Evolutionary conservation across 2,113 vertebrate genomes (phyloP).

Genomic region (Atherinomorus stipes): DNA sequence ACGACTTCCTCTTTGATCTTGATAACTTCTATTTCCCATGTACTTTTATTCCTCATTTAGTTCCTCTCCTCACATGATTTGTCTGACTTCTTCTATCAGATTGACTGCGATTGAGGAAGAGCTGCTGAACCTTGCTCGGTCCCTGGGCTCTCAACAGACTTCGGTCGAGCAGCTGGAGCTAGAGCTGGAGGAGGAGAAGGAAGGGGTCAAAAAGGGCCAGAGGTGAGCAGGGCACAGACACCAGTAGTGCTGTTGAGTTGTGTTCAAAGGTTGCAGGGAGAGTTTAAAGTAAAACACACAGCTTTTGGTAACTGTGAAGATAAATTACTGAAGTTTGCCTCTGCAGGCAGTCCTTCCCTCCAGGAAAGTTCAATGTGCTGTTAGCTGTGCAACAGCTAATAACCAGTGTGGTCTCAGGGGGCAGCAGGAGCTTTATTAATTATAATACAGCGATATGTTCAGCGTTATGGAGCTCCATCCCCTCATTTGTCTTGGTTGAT

Average conservation of each 20-base stretch:
- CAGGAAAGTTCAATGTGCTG: constrained; percentile 17
- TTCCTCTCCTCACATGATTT: background rate
- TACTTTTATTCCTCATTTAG: constrained; percentile 1
- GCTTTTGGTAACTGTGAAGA: background rate
- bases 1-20: constrained; percentile 9
- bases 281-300: constrained; percentile 3
- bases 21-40: background rate
- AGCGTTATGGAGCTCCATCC: constrained; percentile 41
- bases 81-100: constrained; percentile 52
- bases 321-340: constrained; percentile 27
- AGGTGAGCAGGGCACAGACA: constrained; percentile 69
- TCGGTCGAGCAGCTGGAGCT: constrained; percentile 83
- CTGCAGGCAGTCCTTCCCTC: constrained; percentile 10
- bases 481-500: constrained; percentile 70
- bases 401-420: constrained; percentile 43
- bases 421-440: constrained; percentile 47
- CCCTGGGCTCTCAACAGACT: constrained; percentile 81
- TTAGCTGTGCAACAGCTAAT: constrained; percentile 40
- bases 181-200: constrained; percentile 82
- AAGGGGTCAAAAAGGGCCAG: constrained; percentile 73
- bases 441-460: constrained; percentile 45
- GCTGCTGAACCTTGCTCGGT: constrained; percentile 75
- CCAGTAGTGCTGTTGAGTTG: constrained; percentile 9
- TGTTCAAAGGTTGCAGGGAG: constrained; percentile 1
- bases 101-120: constrained; percentile 88